Base-by-base conservation (phyloP, 2,113 vertebrate species). In the Phylloscopus trochilus region DNA sequence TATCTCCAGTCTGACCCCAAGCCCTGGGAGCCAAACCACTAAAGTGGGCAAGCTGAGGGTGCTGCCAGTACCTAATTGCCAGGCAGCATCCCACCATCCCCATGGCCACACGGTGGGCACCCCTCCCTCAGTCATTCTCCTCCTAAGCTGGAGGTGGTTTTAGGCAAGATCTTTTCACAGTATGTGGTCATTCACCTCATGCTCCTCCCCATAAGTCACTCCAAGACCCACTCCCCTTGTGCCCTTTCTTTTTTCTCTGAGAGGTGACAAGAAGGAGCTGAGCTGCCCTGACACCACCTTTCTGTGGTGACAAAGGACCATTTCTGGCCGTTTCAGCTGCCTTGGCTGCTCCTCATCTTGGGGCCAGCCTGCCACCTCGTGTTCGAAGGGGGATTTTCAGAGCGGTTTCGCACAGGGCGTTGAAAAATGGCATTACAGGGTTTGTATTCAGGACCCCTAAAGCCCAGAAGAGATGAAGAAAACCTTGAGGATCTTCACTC, bases 351-450 rank as follows among this genome's bases (percentile, higher is more conserved):
- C 22, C 33, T 9, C 72, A 44, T 43, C 41, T 10, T 23, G 75
- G 22, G 82, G 60, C 30, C 94, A 94, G 87, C 26, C 94, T 94
- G 95, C 94, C 94, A 91, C 94, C 95, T 94, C 70, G 92, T 87
- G 95, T 89, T 70, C 70, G 39, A 39, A 70, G 21, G n/a, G 30
- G 17, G 37, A 63, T 62, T 69, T 33, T 12, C 47, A 17, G 26
- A 10, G 6, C 4, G 19, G 26, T 13, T 92, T 66, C 63, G 41
- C 58, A 64, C 10, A 12, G 9, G 73, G 11, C 39, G 1, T 6
- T 55, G 33, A 31, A 79, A 91, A 27, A 3, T 28, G 24, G 11
- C 23, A 13, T 66, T 47, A 23, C 13, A 62, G 10, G 8, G 4
- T 52, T 75, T 73, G 31, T 5, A 6, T 75, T 39, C 69, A 64